Evolutionary conservation across 2,113 vertebrate species (phyloP).

Genomic region (Menura novaehollandiae): DNA sequence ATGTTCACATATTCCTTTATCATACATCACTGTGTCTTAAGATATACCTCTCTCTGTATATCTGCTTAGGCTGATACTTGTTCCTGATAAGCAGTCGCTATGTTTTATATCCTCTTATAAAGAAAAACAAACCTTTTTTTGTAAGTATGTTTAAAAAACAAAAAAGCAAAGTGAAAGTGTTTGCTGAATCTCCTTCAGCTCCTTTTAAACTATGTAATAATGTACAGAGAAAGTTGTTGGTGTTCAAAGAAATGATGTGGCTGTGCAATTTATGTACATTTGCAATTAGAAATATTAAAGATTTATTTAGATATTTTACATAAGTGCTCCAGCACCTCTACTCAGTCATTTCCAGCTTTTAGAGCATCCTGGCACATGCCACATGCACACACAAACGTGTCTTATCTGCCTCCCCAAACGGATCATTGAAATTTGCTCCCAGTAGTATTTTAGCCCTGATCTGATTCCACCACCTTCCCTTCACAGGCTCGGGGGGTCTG

Average conservation of each 20-base stretch:
- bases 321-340: constrained; percentile 30
- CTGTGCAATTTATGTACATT: constrained; percentile 99
- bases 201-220: constrained; percentile 86
- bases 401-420: neutral
- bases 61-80: constrained; percentile 73
- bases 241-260: constrained; percentile 89
- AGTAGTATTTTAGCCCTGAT: neutral
- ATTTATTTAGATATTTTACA: constrained; percentile 99
- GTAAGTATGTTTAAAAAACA: constrained; percentile 94
- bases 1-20: neutral
- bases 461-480: neutral
- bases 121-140: constrained; percentile 74
- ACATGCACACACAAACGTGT: rapidly evolving
- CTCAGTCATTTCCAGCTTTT: neutral
- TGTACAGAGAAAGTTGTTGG: constrained; percentile 93
- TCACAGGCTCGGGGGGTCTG: neutral
- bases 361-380: neutral
- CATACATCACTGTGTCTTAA: constrained; percentile 67
- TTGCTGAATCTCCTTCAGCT: constrained; percentile 81
- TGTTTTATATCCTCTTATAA: constrained; percentile 90
- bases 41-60: constrained; percentile 68
- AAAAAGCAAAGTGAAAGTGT: constrained; percentile 73
- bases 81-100: constrained; percentile 82
- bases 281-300: constrained; percentile 99
- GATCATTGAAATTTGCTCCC: neutral